Base-by-base conservation (phyloP, 64 coral and sea anemone genomes). In the Montipora efflorescens region DNA sequence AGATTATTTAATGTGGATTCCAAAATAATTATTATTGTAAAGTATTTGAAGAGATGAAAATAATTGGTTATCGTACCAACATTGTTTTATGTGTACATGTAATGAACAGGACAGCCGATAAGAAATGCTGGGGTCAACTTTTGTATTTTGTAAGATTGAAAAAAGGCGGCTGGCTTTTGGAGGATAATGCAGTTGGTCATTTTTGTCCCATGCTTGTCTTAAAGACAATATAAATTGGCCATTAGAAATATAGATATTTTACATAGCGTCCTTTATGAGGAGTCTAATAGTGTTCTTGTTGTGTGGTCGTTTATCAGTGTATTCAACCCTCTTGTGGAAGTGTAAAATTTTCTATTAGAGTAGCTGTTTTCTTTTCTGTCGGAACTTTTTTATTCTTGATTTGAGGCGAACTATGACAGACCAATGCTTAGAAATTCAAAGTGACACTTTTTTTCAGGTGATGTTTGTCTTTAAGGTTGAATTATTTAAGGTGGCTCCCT, bases 1-100 rank as follows among this genome's bases (percentile, higher is more conserved):
- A 67, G 67, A 47, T 86, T 86, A 86, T 86, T 70, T 86, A 86
- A 86, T 71, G 66, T 86, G 82, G 82, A 86, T 72, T 72, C 47
- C 45, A 48, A 68, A 76, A 46, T 76, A 50, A 71, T 86, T 70
- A 84, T 67, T 69, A 71, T 86, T 86, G 46, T 86, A 71, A 70
- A 86, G 45, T 86, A 71, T 86, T 48, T 78, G 76, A 86, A 71
- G 19, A 68, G 44, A 67, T 84, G 59, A 83, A 67, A 67, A 64
- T 64, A 64, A 86, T 71, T 69, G 82, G 62, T 86, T 49, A 49
- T 72, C 28, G 15, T 18, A 50, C 66, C 66, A 86, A 8, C 10
- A 71, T 47, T 72, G 82, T 86, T 72, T 86, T 86, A 86, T 71
- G 46, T 72, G 82, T 71, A 86, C 59, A 50, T 86, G 66, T 86